Percentiles rank a stretch among this genome's conserved stretches.
Conservation (phyloP, 2,888 invertebrate species). For the Melolontha melolontha region DNA sequence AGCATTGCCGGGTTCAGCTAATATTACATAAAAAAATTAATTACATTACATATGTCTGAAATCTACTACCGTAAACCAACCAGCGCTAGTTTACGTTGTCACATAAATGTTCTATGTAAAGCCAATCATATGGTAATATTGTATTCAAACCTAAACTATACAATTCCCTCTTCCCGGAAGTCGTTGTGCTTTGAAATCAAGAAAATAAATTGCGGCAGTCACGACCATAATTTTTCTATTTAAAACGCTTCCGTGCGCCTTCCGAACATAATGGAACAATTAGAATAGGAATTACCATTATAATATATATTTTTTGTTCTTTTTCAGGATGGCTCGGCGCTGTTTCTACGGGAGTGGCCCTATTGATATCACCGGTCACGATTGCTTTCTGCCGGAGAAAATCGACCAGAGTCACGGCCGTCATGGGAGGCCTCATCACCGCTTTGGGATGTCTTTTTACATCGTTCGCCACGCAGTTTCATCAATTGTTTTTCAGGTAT, state of each 20-base stretch:
- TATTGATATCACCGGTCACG: conserved; percentile 85
- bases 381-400: conserved; percentile 88
- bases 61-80: no score
- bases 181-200: not conserved
- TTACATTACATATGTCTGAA: no score
- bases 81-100: no score
- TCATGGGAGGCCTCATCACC: conserved; percentile 87
- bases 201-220: conserved; percentile 9
- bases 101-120: no score
- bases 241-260: not conserved
- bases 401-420: conserved; percentile 88
- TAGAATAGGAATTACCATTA: conserved; percentile 19
- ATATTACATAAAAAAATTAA: no score
- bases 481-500: conserved; percentile 90
- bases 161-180: not conserved
- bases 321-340: conserved; percentile 85
- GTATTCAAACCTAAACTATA: no score
- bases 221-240: conserved; percentile 7
- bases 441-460: conserved; percentile 90
- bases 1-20: no score
- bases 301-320: conserved; percentile 30
- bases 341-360: conserved; percentile 81
- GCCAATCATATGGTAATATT: no score
- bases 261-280: conserved; percentile 9
- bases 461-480: conserved; percentile 89